Evolutionary conservation across 2,888 invertebrate genomes (phyloP), one percentile per base, ranked within the genome.

Genomic region (Gasteruption jaculator): DNA sequence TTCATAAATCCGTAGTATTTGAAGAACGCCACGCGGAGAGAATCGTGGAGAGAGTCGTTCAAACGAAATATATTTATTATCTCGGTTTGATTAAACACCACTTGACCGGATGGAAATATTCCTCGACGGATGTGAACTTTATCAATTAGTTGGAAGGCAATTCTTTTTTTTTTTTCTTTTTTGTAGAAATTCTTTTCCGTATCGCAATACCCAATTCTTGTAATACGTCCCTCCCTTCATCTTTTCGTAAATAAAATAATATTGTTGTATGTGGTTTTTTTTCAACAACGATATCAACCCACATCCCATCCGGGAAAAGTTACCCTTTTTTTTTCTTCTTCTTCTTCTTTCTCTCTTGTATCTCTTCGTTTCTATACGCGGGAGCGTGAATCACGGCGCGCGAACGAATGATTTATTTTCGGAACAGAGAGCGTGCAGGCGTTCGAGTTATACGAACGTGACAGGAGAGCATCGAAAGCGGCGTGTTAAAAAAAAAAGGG

Each of bases 231-330:
- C n/a, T n/a, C n/a, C n/a, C n/a, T n/a, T n/a, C n/a, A n/a, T n/a
- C n/a, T n/a, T n/a, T n/a, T n/a, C n/a, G n/a, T n/a, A n/a, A n/a
- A n/a, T n/a, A n/a, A n/a, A n/a, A n/a, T n/a, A n/a, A n/a, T 22
- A 24, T 7, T 33, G 15, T 34, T 20, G 24, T 24, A 20, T 38
- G 38, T 27, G 44, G 40, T 40, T 43, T 44, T 35, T 4, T 26
- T 8, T 12, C 12, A 18, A 19, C 25, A 25, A 10, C 31, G 36
- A 37, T 25, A 32, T 30, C 29, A 40, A 24, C 21, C 49, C 53
- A 48, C 50, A 47, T 52, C 49, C 52, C 43, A 43, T 55, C 45
- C 39, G 40, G 48, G 37, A 49, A 52, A 44, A 21, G 38, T 22
- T 14, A 43, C 32, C 6, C 11, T 22, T 8, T 43, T 33, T 27